phyloP scores from a whole-genome alignment of 2,888 invertebrate genomes.

The Hemithea aestivaria region DNA sequence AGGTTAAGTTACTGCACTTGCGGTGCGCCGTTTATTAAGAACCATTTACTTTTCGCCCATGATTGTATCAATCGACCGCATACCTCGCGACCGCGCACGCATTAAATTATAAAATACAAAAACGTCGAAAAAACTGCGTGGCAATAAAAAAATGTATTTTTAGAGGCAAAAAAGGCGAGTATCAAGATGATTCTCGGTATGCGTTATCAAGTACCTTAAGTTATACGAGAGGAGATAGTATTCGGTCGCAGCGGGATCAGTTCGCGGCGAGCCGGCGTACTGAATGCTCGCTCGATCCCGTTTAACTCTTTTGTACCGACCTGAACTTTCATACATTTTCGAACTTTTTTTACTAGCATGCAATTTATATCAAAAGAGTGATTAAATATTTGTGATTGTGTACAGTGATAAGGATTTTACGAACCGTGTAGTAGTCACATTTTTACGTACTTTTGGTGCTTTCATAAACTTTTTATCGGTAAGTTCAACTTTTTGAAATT shows the following conservation, averaged over 20 bases:
- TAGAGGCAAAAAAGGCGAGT: slow-evolving; percentile 34
- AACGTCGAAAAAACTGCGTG: slow-evolving; percentile 32
- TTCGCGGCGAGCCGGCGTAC: slow-evolving; percentile 46
- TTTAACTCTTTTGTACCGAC: slow-evolving; percentile 47
- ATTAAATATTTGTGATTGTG: slow-evolving; percentile 20
- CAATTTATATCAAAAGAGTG: too few relatives aligned
- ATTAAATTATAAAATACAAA: slow-evolving; percentile 38
- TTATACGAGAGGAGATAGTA: slow-evolving; percentile 63
- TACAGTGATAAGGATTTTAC: slow-evolving; percentile 19
- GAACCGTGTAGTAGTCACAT: slow-evolving; percentile 15
- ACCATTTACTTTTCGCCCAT: slow-evolving; percentile 70
- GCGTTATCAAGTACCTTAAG: slow-evolving; percentile 65
- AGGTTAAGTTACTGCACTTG: slow-evolving; percentile 63
- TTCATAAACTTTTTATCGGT: not conserved
- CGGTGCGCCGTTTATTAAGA: slow-evolving; percentile 67
- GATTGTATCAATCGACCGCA: slow-evolving; percentile 67
- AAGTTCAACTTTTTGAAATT: slow-evolving; percentile 8
- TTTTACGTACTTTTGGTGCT: slow-evolving; percentile 10
- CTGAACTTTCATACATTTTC: slow-evolving; percentile 13
- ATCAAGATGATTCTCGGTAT: slow-evolving; percentile 51
- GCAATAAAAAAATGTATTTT: slow-evolving; percentile 30
- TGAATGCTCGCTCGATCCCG: slow-evolving; percentile 52
- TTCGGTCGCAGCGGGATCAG: slow-evolving; percentile 47
- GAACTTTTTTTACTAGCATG: slow-evolving; percentile 4
- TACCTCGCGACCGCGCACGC: slow-evolving; percentile 39